These are phyloP conservation scores for Heterohyrax brucei DNA, from an alignment of 2,797 vertebrate species.

Conservation along the genomic window DNA sequence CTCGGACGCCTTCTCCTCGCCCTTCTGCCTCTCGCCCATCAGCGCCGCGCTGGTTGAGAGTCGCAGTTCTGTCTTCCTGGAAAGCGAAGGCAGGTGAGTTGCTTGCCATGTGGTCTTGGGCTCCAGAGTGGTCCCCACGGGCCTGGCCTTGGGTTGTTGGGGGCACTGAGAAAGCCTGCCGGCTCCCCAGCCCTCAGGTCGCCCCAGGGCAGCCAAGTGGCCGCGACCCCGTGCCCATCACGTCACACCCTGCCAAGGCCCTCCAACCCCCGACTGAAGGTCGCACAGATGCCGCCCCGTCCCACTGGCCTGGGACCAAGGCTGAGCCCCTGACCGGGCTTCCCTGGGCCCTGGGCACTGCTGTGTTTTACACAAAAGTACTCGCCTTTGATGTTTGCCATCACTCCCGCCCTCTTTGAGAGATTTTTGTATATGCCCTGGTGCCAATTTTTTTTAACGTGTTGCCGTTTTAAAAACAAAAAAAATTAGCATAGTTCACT, in stretches of 20 bases:
- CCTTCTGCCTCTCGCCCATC: constrained; percentile 98
- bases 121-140: background rate
- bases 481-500: too few relatives aligned
- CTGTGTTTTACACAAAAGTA: too few relatives aligned
- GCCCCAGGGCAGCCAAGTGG: background rate
- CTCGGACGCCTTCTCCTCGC: constrained; percentile 98
- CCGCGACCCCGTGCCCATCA: too few relatives aligned
- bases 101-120: rapidly evolving
- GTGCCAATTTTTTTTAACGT: too few relatives aligned
- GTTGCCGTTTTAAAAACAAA: too few relatives aligned
- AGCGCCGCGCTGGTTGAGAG: constrained; percentile 96
- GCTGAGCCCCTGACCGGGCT: background rate
- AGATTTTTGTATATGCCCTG: too few relatives aligned
- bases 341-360: background rate
- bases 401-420: too few relatives aligned
- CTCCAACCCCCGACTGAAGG: background rate
- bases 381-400: too few relatives aligned
- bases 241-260: too few relatives aligned
- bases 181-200: background rate
- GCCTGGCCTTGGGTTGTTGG: background rate
- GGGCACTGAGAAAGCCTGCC: too few relatives aligned
- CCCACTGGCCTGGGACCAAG: background rate
- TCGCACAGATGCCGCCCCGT: background rate
- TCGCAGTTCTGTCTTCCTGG: constrained; percentile 96
- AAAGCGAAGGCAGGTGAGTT: constrained; percentile 95